Conservation (phyloP, 2,888 invertebrate genomes). For the Chironomus riparius region DNA sequence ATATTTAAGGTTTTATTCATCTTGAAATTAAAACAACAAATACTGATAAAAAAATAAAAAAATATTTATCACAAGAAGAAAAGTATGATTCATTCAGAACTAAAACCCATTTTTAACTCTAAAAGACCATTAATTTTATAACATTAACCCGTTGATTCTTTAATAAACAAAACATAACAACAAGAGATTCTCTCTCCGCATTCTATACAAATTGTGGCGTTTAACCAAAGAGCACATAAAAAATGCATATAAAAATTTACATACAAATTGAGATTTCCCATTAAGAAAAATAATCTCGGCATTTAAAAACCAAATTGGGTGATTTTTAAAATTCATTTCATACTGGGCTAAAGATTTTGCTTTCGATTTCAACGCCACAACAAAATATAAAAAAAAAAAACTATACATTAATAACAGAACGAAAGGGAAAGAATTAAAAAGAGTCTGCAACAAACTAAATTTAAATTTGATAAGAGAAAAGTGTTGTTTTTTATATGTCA, state of each 20-base stretch:
- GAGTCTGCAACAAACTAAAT: not conserved
- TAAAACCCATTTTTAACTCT: not conserved
- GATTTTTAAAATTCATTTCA: not conserved
- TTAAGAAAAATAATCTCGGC: not conserved
- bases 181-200: no score
- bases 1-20: no score
- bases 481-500: not conserved
- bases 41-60: no score
- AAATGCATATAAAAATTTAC: constrained; percentile 18
- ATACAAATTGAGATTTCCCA: constrained; percentile 16
- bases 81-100: no score
- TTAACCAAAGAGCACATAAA: constrained; percentile 16
- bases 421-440: not conserved
- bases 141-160: no score
- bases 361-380: no score
- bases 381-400: no score
- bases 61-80: no score
- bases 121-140: no score
- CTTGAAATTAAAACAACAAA: no score
- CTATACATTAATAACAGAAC: not conserved
- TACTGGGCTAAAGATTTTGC: not conserved
- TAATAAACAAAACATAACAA: no score
- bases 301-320: not conserved
- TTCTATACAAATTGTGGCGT: not conserved
- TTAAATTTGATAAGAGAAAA: constrained; percentile 18